These are phyloP conservation scores for Montifringilla adamsi DNA, from an alignment of 2,113 vertebrate species.

Conservation along the genomic window DNA sequence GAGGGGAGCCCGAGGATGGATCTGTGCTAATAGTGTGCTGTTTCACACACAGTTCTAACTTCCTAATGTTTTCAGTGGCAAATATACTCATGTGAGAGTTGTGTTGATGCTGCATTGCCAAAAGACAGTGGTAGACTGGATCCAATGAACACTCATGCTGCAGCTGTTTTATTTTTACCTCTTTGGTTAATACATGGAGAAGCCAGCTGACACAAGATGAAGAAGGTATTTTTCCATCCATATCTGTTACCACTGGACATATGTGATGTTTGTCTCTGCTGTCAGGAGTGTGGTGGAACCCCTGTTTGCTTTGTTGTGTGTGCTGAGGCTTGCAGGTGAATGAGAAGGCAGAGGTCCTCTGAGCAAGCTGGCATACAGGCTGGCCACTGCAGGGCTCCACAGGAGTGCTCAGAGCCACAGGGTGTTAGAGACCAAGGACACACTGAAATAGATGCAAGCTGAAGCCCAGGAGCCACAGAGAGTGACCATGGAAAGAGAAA, in stretches of 20 bases:
- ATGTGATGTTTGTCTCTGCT: neutral
- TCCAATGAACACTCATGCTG: neutral
- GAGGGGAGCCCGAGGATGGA: neutral
- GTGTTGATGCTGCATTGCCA: neutral
- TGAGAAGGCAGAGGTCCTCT: neutral
- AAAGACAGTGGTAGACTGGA: constrained; percentile 1
- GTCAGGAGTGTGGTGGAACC: neutral
- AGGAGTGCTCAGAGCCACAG: neutral
- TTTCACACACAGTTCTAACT: neutral
- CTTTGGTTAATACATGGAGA: constrained; percentile 25
- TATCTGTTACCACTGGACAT: neutral
- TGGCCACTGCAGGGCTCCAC: neutral
- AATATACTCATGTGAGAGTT: neutral
- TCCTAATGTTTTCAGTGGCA: neutral
- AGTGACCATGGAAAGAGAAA: neutral
- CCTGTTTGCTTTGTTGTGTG: neutral
- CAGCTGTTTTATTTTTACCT: constrained; percentile 26
- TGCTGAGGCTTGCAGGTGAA: neutral
- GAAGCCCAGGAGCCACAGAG: neutral
- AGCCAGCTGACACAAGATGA: constrained; percentile 23
- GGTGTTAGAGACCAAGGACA: neutral
- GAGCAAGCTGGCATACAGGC: neutral
- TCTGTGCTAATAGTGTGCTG: neutral
- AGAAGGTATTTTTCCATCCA: constrained; percentile 36
- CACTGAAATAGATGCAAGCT: neutral